Evolutionary conservation across 2,113 vertebrate genomes (phyloP).

Genomic region (Xenus cinereus): DNA sequence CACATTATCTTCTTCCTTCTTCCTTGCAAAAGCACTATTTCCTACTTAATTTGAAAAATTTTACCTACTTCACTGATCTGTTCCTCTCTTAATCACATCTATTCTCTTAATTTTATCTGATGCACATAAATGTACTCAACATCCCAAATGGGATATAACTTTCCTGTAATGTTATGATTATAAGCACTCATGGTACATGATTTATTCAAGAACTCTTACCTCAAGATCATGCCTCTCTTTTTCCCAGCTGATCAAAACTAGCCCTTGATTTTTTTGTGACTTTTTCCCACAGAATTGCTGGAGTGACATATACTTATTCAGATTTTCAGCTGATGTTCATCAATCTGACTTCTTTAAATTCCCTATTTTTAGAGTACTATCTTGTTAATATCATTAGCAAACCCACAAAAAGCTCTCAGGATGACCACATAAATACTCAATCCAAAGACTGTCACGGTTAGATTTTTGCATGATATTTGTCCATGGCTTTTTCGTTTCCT

Average conservation of each 20-base stretch:
- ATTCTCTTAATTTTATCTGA: not conserved
- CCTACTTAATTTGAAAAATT: not conserved
- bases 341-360: not conserved
- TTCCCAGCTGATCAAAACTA: not conserved
- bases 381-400: not conserved
- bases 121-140: not conserved
- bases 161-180: not conserved
- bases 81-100: not conserved
- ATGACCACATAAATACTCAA: not conserved
- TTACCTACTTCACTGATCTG: not conserved
- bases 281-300: not conserved
- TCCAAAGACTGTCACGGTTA: not conserved
- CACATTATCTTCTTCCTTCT: not conserved
- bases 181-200: not conserved
- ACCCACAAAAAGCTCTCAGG: not conserved
- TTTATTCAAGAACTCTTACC: not conserved
- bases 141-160: not conserved
- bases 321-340: not conserved
- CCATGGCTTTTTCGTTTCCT: not conserved
- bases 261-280: not conserved
- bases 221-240: not conserved
- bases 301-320: not conserved
- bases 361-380: not conserved
- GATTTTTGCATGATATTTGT: not conserved
- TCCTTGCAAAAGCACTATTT: not conserved